Base-by-base conservation (phyloP, 2,888 invertebrate genomes). In the Lasioglossum calceatum region DNA sequence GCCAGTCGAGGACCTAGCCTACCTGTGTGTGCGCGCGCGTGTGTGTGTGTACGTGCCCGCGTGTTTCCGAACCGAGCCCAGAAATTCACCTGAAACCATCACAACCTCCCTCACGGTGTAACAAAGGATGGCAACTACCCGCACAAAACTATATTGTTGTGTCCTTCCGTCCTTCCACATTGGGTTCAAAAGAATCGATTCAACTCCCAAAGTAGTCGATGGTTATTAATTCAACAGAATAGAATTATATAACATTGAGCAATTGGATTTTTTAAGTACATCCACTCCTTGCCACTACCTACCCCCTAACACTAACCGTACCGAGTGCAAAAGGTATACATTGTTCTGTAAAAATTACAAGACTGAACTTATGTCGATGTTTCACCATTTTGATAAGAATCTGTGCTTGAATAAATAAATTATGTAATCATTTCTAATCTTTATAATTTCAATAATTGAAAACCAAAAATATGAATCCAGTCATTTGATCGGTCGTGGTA, bases 31-130 rank as follows among this genome's bases (percentile, higher is more conserved):
- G 2, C 32, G 32, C 1, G 32, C 32, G 32, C 23, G 77, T 42
- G 32, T 23, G 54, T 54, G 50, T 8, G 4, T 50, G 77, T 84
- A 86, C 85, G 88, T 88, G 84, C 83, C 88, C 84, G 79, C 87
- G 42, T 83, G 64, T 84, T 85, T 80, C 85, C 87, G 86, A 89
- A 91, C 85, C 90, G 87, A 88, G 90, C 89, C 85, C 90, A 89
- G 89, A 91, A 92, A 92, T 91, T 87, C 87, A 83, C 80, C 87
- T 86, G 82, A 80, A 77, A 86, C 78, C 75, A 79, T 79, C 67
- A 67, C 79, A 72, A 75, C 32, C 79, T 50, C 80, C 76, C 67
- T 27, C 54, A 54, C 54, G 54, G 10, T 54, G 10, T n/a, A n/a
- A 10, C 54, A n/a, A n/a, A 54, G n/a, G n/a, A 54, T 54, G n/a